Base-by-base conservation (phyloP, 2,797 vertebrate species). In the Anguilla anguilla region DNA sequence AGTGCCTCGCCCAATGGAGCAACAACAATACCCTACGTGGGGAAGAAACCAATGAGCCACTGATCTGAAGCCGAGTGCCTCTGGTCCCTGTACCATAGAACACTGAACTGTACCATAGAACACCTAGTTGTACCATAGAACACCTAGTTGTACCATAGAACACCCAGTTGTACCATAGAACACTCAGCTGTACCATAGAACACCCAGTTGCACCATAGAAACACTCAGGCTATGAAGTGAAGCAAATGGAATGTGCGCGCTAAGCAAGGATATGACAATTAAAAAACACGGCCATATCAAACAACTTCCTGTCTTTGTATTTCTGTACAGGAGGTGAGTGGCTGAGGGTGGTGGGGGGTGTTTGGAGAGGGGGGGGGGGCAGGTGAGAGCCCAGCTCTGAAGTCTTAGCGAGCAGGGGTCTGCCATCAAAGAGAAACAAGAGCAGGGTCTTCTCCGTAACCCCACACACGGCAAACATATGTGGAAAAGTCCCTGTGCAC, bases 241-340 rank as follows among this genome's bases (percentile, higher is more conserved):
- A 69, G 77, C 88, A 85, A 89, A 88, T 90, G 89, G 89, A 22
- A 82, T 53, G 86, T 85, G 89, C 90, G 89, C 69, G 86, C 85
- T 28, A 46, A 72, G 89, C 91, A 93, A 88, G 83, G 85, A 55
- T 91, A 90, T 90, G 91, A 92, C 91, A 89, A 94, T 95, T 93
- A 94, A 94, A 94, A 67, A 92, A 61, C 74, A 15, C 5, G 81
- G 17, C 83, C 10, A 0, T 93, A 87, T 92, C 88, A 88, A 92
- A 90, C 88, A 86, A 83, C 89, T 93, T 93, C 92, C 92, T 72
- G 90, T 90, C 92, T 94, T 93, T 94, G 93, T 94, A 91, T 91
- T 35, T 90, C 11, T 93, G 90, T 93, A 85, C 89, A 93, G 93
- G 94, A 94, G 94, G 93, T 94, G 87, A 94, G 91, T 82, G 88